Conservation (phyloP, 2,113 vertebrate genomes). For the Pelecanus crispus region DNA sequence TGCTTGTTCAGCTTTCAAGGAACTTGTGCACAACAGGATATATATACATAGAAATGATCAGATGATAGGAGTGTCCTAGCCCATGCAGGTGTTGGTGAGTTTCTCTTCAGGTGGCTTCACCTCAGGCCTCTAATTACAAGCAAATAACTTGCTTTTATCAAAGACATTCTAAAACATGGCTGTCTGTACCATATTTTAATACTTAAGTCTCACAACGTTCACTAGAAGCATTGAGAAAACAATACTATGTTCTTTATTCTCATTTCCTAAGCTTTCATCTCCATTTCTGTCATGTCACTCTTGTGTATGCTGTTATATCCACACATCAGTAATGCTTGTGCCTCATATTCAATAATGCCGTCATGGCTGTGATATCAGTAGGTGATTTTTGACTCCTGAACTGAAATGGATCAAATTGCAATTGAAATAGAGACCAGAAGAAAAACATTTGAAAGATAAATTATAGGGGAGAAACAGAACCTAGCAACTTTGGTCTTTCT, state of each 20-base stretch:
- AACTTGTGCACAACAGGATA: not conserved
- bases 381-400: slow-evolving; percentile 22
- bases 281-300: not conserved
- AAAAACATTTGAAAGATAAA: not conserved
- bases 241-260: not conserved
- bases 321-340: not conserved
- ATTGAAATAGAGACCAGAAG: not conserved
- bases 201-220: not conserved
- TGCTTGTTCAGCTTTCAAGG: not conserved
- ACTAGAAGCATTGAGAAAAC: not conserved
- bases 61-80: not conserved
- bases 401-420: not conserved
- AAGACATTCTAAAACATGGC: not conserved
- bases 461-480: not conserved
- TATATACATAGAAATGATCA: fast-evolving
- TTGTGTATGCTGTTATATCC: not conserved
- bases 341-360: not conserved
- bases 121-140: not conserved
- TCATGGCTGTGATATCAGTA: not conserved
- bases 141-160: not conserved
- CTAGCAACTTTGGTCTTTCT: not conserved
- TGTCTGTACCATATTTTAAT: not conserved
- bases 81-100: not conserved
- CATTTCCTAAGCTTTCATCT: not conserved
- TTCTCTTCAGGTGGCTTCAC: not conserved